These are phyloP conservation scores for Mesochorus sp. DNA, from an alignment of 2,888 invertebrate genomes.

Conservation along the genomic window DNA sequence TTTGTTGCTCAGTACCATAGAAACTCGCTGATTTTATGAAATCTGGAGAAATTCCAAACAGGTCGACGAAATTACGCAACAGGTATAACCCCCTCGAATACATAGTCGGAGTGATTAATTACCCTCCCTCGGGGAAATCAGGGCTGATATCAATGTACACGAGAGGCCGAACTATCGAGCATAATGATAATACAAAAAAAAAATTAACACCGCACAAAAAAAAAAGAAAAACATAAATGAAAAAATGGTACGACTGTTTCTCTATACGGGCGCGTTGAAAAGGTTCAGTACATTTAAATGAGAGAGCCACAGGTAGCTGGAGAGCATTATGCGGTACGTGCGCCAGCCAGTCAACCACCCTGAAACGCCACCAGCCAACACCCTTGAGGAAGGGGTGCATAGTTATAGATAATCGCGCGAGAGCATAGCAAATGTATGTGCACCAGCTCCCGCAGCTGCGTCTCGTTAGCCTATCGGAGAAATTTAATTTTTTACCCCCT, in stretches of 20 bases:
- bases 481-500: neutral
- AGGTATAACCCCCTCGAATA: conserved; percentile 69
- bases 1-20: conserved; percentile 19
- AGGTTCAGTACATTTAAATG: conserved; percentile 80
- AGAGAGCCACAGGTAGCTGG: conserved; percentile 79
- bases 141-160: conserved; percentile 66
- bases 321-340: conserved; percentile 76
- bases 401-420: conserved; percentile 73
- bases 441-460: neutral
- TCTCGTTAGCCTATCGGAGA: neutral
- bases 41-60: neutral
- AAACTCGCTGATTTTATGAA: too few species aligned
- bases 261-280: conserved; percentile 57
- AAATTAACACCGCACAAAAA: conserved; percentile 21
- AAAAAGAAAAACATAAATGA: neutral
- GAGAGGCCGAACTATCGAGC: conserved; percentile 58
- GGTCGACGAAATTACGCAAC: conserved; percentile 66
- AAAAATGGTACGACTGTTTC: conserved; percentile 40
- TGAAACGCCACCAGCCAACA: conserved; percentile 64
- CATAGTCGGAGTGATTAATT: conserved; percentile 74
- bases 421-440: conserved; percentile 14
- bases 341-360: conserved; percentile 64
- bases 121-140: conserved; percentile 37
- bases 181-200: conserved; percentile 57
- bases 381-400: conserved; percentile 70